A percentile compares a stretch with the other conserved stretches of the same genome.
Conservation (phyloP, 53 echinoderm and acorn worm genomes). For the Crossaster papposus region DNA sequence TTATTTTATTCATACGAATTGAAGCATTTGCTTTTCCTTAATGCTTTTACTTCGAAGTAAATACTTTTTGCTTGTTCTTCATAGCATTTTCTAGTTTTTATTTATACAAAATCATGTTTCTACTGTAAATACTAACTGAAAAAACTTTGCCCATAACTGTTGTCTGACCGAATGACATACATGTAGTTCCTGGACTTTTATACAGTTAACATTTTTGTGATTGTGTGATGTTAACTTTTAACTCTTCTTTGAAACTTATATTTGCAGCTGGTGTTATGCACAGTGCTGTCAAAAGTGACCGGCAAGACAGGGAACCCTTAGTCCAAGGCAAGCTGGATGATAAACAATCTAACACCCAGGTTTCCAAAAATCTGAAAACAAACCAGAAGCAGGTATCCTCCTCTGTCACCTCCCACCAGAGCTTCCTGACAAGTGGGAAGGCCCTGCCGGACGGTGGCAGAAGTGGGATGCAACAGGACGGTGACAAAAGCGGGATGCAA, state of each 20-base stretch:
- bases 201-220: no score
- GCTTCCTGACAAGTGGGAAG: conserved; percentile 36
- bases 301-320: conserved; percentile 60
- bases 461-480: conserved; percentile 7
- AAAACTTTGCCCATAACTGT: no score
- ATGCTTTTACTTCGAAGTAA: no score
- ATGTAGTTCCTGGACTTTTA: no score
- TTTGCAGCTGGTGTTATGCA: conserved; percentile 41
- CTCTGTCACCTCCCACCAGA: conserved; percentile 27
- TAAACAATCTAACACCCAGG: conserved; percentile 18
- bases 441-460: conserved; percentile 25
- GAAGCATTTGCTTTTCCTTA: no score
- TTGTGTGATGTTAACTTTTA: neutral
- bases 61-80: no score
- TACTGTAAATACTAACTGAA: no score
- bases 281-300: conserved; percentile 19
- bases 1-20: no score
- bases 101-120: no score
- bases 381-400: conserved; percentile 13
- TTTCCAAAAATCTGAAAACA: neutral
- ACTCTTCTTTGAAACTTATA: neutral
- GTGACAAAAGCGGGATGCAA: conserved; percentile 4
- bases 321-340: conserved; percentile 77
- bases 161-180: no score
- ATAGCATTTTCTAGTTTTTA: no score